Evolutionary conservation across 1,140 invertebrate species (phyloP).

Genomic region (Lordiphosa mommai): DNA sequence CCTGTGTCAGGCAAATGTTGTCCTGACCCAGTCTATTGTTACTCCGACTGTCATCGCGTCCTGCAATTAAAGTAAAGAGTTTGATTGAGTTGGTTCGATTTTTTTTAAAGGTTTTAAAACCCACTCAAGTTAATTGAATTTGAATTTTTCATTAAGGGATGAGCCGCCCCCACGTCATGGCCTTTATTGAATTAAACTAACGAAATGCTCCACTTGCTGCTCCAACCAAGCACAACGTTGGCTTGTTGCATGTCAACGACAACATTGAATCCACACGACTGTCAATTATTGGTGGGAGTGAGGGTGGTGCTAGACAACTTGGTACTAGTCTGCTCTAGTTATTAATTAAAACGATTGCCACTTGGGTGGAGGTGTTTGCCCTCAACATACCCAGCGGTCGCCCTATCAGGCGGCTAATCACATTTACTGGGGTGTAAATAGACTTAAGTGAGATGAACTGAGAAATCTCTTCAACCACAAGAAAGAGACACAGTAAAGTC

Average conservation of each 20-base stretch:
- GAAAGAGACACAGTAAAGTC: too few species aligned
- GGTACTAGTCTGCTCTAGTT: slow-evolving; percentile 26
- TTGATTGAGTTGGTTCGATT: too few species aligned
- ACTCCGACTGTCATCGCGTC: slow-evolving; percentile 26
- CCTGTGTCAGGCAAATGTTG: slow-evolving; percentile 85
- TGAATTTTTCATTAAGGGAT: slow-evolving; percentile 51
- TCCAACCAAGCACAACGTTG: background rate
- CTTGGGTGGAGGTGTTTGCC: background rate
- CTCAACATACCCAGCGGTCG: too few species aligned
- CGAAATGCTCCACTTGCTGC: slow-evolving; percentile 19
- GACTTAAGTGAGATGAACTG: slow-evolving; percentile 23
- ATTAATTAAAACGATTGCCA: slow-evolving; percentile 50
- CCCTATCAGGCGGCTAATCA: slow-evolving; percentile 20
- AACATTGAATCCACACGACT: slow-evolving; percentile 12
- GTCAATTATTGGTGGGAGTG: slow-evolving; percentile 21
- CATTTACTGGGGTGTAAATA: slow-evolving; percentile 37
- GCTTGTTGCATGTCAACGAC: slow-evolving; percentile 52
- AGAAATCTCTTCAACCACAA: too few species aligned
- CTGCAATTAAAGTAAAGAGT: slow-evolving; percentile 47
- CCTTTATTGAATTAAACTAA: slow-evolving; percentile 45
- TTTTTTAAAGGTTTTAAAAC: slow-evolving; percentile 15
- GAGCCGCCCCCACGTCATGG: background rate
- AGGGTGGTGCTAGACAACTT: background rate
- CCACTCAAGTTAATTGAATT: slow-evolving; percentile 69
- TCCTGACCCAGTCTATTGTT: slow-evolving; percentile 13